phyloP scores from a whole-genome alignment of 2,797 vertebrate genomes.

The Oreochromis mossambicus region DNA sequence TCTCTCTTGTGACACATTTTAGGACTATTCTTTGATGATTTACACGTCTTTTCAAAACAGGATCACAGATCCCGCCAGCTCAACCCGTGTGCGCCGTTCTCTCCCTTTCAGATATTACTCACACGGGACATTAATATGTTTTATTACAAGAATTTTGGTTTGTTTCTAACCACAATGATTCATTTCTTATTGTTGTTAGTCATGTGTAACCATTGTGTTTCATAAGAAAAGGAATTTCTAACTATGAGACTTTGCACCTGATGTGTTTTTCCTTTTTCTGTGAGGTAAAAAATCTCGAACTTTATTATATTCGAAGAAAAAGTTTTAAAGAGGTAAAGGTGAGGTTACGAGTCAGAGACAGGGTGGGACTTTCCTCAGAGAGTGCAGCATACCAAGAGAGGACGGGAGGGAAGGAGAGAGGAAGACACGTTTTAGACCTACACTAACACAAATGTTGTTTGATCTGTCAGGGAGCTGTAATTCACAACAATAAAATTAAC shows the following conservation, averaged over 20 bases:
- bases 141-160: constrained; percentile 56
- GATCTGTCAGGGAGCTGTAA: constrained; percentile 52
- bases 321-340: constrained; percentile 35
- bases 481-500: constrained; percentile 56
- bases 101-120: constrained; percentile 60
- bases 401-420: constrained; percentile 22
- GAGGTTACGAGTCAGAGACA: constrained; percentile 31
- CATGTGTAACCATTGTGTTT: constrained; percentile 30
- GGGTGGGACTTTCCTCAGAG: constrained; percentile 34
- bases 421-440: constrained; percentile 47
- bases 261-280: constrained; percentile 23
- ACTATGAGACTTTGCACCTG: background rate
- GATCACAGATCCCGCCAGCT: constrained; percentile 50
- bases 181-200: constrained; percentile 53
- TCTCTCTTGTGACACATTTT: constrained; percentile 59
- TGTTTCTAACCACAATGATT: constrained; percentile 47
- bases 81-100: constrained; percentile 45
- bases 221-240: constrained; percentile 9
- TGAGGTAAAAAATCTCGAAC: background rate
- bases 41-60: constrained; percentile 60
- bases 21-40: constrained; percentile 62
- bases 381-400: constrained; percentile 38
- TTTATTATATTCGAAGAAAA: background rate
- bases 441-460: constrained; percentile 59
- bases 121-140: constrained; percentile 60